Evolutionary conservation across 2,113 vertebrate genomes (phyloP), one percentile per base, ranked within the genome.

Genomic region (Mobula hypostoma): DNA sequence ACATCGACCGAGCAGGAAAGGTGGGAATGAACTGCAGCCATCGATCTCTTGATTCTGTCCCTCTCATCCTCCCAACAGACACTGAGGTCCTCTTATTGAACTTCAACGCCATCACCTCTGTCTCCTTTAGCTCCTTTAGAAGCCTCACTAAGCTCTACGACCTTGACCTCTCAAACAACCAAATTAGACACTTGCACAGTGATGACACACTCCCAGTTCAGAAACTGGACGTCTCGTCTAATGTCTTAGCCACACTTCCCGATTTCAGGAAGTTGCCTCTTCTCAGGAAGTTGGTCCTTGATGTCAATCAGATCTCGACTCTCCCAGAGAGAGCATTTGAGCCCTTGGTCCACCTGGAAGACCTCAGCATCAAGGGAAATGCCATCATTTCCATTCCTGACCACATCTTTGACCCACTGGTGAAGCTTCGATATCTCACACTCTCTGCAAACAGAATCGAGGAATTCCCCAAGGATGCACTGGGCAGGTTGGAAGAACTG

Each of bases 191-290:
- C 40, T 61, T 94, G 29, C 40, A 94, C 17, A 1, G 14, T 1
- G 94, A 61, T 11, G 3, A 19, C 6, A 27, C 40, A 4, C 21
- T 78, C 58, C 24, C 66, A 12, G 3, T 77, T 24, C 17, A n/a
- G 27, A 32, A 76, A 9, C 40, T 76, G 12, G 74, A 78, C 7
- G 7, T 76, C 76, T 76, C 72, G 24, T 15, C 14, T 5, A 94
- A 79, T 2, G 58, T 40, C 76, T 63, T 96, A 48, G 61, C 32
- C 29, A 83, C n/a, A 0, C 85, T 96, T n/a, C 95, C 96, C 8
- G 0, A 8, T 0, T 78, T 96, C 15, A 66, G 48, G 5, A 79
- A 56, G 15, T 56, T 94, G 12, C 21, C 8, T 1, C 21, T 61
- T 11, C 76, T 94, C 48, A 61, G 7, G 17, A 66, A 21, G 6